Conservation (phyloP, 2,113 vertebrate species). For the Podarcis muralis region DNA sequence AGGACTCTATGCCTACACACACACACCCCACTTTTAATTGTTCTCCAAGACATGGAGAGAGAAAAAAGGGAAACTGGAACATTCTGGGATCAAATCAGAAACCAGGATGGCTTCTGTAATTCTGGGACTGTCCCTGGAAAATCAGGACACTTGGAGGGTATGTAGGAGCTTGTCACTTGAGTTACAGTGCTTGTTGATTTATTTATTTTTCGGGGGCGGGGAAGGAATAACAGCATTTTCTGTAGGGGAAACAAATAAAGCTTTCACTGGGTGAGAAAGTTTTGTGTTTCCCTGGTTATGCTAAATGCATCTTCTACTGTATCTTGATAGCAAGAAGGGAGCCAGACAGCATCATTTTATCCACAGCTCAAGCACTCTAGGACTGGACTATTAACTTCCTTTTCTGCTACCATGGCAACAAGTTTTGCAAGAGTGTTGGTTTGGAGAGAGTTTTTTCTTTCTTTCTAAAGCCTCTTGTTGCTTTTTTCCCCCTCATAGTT, state of each 20-base stretch:
- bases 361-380: background rate
- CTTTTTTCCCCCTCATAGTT: background rate
- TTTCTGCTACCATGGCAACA: background rate
- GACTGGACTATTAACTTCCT: slow-evolving; percentile 9
- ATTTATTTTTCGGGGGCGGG: background rate
- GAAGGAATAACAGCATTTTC: background rate
- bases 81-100: no score
- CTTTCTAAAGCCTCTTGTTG: background rate
- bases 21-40: no score
- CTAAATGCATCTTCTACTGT: background rate
- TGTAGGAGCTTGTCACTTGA: background rate
- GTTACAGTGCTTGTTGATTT: background rate
- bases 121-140: no score
- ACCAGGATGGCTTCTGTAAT: no score
- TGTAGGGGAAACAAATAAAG: background rate
- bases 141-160: no score
- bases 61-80: no score
- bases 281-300: background rate
- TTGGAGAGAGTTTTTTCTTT: background rate
- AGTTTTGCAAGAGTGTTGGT: background rate
- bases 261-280: background rate
- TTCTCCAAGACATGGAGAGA: no score
- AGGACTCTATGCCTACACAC: no score
- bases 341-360: background rate
- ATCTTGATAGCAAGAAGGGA: background rate